A percentile compares a stretch with the other conserved stretches of the same genome.
phyloP scores from a whole-genome alignment of 1,140 invertebrate species.

The Coboldia fuscipes region DNA sequence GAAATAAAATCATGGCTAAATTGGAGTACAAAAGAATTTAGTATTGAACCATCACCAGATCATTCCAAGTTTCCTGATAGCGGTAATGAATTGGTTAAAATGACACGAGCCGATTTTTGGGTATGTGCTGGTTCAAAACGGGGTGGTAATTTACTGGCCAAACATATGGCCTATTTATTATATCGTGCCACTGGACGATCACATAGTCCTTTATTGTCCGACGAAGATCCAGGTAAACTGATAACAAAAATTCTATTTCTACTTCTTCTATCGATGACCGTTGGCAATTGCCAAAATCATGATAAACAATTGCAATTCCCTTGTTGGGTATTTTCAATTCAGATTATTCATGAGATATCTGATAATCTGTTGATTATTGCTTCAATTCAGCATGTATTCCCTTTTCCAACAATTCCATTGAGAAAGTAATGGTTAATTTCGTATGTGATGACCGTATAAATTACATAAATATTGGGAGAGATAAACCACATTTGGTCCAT shows the following conservation, averaged over 20 bases:
- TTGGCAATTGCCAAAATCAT: no score
- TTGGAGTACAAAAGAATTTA: constrained; percentile 37
- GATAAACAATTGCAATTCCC: no score
- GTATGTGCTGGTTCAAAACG: constrained; percentile 19
- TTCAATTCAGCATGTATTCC: no score
- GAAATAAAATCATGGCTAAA: constrained; percentile 40
- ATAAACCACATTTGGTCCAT: no score
- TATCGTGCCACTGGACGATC: constrained; percentile 25
- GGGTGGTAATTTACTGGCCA: constrained; percentile 23
- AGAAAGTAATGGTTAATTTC: no score
- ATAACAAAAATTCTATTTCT: neutral
- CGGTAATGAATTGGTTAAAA: constrained; percentile 31
- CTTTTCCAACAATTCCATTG: no score
- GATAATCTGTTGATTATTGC: no score
- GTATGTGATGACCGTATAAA: no score
- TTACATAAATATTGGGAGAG: no score
- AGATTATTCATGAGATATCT: no score
- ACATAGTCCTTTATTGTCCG: constrained; percentile 23
- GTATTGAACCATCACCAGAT: constrained; percentile 28
- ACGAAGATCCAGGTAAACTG: constrained; percentile 19
- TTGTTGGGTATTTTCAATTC: no score
- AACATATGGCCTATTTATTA: constrained; percentile 25
- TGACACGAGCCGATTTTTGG: constrained; percentile 26
- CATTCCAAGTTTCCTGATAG: constrained; percentile 28
- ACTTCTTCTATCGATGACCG: neutral